phyloP scores from a whole-genome alignment of 2,797 vertebrate genomes.

The Lacerta agilis region DNA sequence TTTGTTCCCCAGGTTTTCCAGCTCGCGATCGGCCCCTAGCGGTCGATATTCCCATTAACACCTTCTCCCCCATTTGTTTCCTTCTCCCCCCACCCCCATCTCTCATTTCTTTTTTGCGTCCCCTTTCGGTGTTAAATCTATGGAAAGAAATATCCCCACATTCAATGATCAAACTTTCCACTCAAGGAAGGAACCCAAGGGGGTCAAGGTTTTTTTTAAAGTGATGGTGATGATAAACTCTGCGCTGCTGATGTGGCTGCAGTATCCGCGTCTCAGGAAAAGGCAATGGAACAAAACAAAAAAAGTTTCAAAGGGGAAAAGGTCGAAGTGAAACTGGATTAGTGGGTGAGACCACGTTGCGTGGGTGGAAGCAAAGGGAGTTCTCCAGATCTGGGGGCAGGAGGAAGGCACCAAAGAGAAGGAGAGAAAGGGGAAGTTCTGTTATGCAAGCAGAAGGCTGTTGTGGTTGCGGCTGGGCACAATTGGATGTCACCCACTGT shows the following conservation, averaged over 20 bases:
- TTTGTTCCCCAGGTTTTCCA: slow-evolving; percentile 70
- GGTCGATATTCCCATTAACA: slow-evolving; percentile 5
- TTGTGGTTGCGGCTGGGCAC: too few relatives aligned
- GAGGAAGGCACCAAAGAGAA: too few relatives aligned
- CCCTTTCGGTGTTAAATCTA: slow-evolving; percentile 22
- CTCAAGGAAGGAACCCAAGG: not conserved
- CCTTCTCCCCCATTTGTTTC: slow-evolving; percentile 21
- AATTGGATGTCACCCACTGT: not conserved
- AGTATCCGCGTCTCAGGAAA: not conserved
- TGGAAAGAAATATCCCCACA: too few relatives aligned
- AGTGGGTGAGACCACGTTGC: too few relatives aligned
- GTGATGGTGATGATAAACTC: too few relatives aligned
- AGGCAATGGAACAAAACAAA: not conserved
- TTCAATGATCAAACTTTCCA: not conserved
- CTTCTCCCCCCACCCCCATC: not conserved
- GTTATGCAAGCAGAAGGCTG: too few relatives aligned
- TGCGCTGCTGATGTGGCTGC: not conserved
- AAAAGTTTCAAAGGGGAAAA: not conserved
- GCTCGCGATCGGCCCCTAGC: slow-evolving; percentile 57
- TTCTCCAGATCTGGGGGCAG: too few relatives aligned
- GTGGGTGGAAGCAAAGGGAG: too few relatives aligned
- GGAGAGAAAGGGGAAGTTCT: too few relatives aligned
- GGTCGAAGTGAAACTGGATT: not conserved
- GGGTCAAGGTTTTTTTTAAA: too few relatives aligned
- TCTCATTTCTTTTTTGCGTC: not conserved